phyloP scores from a whole-genome alignment of 2,113 vertebrate genomes.

The Harpagus bidentatus region DNA sequence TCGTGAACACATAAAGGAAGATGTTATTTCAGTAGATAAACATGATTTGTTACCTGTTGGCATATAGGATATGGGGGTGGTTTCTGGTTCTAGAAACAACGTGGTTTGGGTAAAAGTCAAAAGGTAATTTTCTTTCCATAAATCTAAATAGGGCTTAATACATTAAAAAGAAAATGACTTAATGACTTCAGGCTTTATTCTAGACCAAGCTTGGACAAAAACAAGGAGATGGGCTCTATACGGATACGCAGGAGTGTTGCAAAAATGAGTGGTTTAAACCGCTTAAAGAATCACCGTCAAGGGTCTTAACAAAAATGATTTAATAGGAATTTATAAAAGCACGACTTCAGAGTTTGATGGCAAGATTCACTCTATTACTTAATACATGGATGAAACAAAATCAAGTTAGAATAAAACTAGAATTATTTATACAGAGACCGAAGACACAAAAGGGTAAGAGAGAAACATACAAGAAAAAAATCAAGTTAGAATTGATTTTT shows the following conservation, averaged over 20 bases:
- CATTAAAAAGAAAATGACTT: background rate
- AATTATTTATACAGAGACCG: no score
- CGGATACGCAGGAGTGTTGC: background rate
- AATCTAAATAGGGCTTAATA: background rate
- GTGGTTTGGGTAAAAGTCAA: background rate
- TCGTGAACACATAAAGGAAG: background rate
- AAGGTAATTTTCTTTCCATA: background rate
- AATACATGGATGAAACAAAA: no score
- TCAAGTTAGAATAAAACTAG: no score
- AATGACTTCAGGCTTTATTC: background rate
- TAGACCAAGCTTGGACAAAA: background rate
- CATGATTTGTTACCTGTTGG: background rate
- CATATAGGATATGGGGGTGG: background rate
- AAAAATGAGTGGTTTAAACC: no score
- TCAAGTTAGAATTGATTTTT: no score
- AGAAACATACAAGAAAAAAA: no score
- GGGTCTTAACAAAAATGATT: no score
- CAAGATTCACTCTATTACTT: no score
- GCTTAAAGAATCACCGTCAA: no score
- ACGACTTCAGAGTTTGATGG: no score
- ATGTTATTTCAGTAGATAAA: background rate
- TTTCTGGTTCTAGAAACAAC: background rate
- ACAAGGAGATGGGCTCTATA: background rate
- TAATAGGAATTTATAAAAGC: no score
- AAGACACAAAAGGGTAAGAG: no score